Evolutionary conservation across 2,888 invertebrate species (phyloP), one percentile per base, ranked within the genome.

Genomic region (Ochropleura plecta): DNA sequence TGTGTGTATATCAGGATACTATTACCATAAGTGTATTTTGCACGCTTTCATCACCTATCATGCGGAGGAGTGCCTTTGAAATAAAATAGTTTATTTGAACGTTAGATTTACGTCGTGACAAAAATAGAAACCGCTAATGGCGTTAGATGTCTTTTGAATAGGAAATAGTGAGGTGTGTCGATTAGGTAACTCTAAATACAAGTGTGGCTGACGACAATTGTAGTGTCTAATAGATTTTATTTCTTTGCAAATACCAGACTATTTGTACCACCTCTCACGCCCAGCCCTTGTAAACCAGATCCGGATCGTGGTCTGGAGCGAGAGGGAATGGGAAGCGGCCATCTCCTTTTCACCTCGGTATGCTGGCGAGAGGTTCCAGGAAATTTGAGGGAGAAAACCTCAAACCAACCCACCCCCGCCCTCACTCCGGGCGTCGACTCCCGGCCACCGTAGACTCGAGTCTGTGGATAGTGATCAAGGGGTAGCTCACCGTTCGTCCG

Each of bases 1-100:
- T 62, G 53, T 72, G 60, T 59, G 57, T 71, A 49, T 82, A 73
- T 73, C 67, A 64, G 67, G 3, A 71, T 78, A 71, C 70, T 70
- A 82, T 70, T 70, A 66, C 62, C 70, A 30, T 53, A n/a, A 30
- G 63, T 64, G 66, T 66, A 42, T 57, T 77, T 82, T n/a, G 20
- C 55, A 62, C 20, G 46, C 14, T 67, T 79, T 75, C 49, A 46
- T 59, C 59, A 20, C 46, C n/a, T 73, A 40, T 20, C 40, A 57
- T 48, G 12, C 9, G 12, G 12, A 65, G n/a, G 30, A 46, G 40
- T 67, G n/a, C 8, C 20, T 79, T 40, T 48, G 46, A 18, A 64
- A 30, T 68, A 7, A 18, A 64, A 30, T 68, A 7, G n/a, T 49
- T 49, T 44, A 48, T 53, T 49, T 59, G 5, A 20, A 64, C 4